Conservation (phyloP, 2,113 vertebrate species). For the Rhynchopsitta pachyrhyncha region DNA sequence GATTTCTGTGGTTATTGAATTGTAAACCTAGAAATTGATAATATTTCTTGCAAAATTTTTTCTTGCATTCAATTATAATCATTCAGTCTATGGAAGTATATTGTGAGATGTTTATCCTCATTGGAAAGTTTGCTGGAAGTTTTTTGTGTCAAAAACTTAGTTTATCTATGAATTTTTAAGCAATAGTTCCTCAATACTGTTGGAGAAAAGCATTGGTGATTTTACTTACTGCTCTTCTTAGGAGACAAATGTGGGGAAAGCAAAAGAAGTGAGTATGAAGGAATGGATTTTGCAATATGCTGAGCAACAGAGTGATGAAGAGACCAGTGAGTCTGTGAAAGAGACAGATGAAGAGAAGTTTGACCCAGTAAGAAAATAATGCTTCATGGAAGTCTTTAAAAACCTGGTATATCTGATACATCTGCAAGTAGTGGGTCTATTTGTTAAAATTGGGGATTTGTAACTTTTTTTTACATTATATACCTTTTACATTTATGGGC, state of each 20-base stretch:
- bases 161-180: not conserved
- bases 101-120: not conserved
- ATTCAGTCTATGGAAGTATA: not conserved
- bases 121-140: not conserved
- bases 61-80: not conserved
- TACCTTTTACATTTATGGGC: not conserved
- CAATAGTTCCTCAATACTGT: not conserved
- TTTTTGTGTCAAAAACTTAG: not conserved
- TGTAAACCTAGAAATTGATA: not conserved
- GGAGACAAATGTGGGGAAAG: slow-evolving; percentile 66
- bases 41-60: not conserved
- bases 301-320: slow-evolving; percentile 85
- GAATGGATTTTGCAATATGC: slow-evolving; percentile 94
- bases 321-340: slow-evolving; percentile 71
- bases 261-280: slow-evolving; percentile 83
- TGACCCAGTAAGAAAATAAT: slow-evolving; percentile 86
- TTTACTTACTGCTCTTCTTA: slow-evolving; percentile 24
- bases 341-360: slow-evolving; percentile 83
- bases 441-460: not conserved
- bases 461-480: fast-evolving
- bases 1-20: not conserved
- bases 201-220: not conserved
- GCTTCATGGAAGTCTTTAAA: not conserved
- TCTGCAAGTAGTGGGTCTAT: not conserved
- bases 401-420: not conserved